Conservation (phyloP, 2,113 vertebrate genomes). For the Plecotus auritus region DNA sequence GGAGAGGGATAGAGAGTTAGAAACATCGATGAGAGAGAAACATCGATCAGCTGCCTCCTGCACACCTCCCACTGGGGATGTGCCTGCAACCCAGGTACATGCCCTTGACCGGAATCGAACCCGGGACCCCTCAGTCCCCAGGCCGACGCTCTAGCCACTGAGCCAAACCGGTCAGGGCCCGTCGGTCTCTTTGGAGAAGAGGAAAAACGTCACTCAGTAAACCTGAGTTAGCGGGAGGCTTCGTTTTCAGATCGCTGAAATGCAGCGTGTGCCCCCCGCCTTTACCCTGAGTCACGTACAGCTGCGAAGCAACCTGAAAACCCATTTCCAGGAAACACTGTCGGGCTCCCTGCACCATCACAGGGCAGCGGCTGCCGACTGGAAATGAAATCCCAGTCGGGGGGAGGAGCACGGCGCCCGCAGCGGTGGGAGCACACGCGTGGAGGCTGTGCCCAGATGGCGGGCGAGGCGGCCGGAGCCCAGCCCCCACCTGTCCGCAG, state of each 20-base stretch:
- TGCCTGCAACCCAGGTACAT: too few relatives aligned
- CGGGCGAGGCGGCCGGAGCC: constrained; percentile 48
- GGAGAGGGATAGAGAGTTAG: too few relatives aligned
- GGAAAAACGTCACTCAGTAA: neutral
- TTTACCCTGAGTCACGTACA: neutral
- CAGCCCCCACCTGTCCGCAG: constrained; percentile 76
- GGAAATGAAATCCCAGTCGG: accelerated
- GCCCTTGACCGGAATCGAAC: too few relatives aligned
- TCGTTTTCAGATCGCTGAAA: neutral
- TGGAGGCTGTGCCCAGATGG: constrained; percentile 56
- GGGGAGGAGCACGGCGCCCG: neutral
- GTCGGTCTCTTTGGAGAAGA: neutral
- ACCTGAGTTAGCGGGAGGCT: neutral
- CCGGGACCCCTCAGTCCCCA: too few relatives aligned
- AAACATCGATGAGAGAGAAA: too few relatives aligned
- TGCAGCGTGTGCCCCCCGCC: neutral
- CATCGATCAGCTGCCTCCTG: too few relatives aligned
- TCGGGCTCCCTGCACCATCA: neutral
- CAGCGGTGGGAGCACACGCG: constrained; percentile 49
- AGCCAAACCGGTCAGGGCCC: too few relatives aligned
- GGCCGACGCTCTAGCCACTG: too few relatives aligned
- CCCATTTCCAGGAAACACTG: neutral
- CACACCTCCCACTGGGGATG: too few relatives aligned
- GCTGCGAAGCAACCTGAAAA: neutral
- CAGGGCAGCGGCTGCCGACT: neutral